Conservation (phyloP, 2,888 invertebrate species). For the Megalurothrips usitatus region DNA sequence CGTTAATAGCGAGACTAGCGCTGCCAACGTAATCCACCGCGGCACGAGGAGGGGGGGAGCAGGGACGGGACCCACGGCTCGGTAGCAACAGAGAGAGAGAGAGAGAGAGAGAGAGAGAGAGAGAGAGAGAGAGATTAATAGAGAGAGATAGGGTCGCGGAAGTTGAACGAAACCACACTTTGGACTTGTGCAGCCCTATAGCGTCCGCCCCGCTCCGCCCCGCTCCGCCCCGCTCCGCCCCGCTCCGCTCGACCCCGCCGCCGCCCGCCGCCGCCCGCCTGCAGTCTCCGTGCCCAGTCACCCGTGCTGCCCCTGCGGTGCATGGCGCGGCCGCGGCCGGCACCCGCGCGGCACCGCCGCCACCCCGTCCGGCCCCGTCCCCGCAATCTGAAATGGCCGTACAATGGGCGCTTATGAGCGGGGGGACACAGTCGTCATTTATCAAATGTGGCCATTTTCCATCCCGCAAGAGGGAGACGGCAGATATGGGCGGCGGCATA, state of each 20-base stretch:
- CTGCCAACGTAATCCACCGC: neutral
- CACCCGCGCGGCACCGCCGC: neutral
- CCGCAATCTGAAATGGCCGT: slow-evolving; percentile 3
- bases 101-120: too few relatives aligned
- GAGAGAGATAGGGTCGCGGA: too few relatives aligned
- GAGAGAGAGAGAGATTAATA: too few relatives aligned
- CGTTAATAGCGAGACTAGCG: slow-evolving; percentile 11
- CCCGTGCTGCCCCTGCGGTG: neutral
- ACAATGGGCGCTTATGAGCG: slow-evolving; percentile 19
- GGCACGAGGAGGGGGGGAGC: too few relatives aligned
- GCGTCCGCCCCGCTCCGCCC: neutral
- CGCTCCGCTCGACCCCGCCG: neutral
- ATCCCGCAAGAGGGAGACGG: neutral
- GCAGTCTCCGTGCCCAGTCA: neutral
- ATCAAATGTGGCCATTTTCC: slow-evolving; percentile 22
- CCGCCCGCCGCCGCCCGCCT: neutral
- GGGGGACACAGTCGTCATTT: slow-evolving; percentile 6
- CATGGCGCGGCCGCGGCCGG: too few relatives aligned
- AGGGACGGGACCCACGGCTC: too few relatives aligned
- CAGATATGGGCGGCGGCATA: neutral
- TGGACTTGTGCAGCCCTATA: too few relatives aligned
- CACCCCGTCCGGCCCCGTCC: neutral
- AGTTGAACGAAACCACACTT: too few relatives aligned
- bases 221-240: neutral
- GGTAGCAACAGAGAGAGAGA: too few relatives aligned